Base-by-base conservation (phyloP, 2,113 vertebrate species). In the Oreochromis niloticus region DNA sequence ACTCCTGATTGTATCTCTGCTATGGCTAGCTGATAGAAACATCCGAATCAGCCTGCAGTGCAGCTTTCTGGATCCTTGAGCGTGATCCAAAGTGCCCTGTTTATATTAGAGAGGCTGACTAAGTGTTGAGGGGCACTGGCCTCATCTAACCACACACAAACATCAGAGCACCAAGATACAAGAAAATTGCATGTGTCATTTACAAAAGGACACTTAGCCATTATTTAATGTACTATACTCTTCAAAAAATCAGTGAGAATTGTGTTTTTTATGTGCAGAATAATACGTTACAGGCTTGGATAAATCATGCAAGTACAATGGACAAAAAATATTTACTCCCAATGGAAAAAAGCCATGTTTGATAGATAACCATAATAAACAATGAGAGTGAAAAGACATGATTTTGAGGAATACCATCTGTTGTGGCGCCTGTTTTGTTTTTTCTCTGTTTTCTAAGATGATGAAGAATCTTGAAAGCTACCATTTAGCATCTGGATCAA, bases 401-500 rank as follows among this genome's bases (percentile, higher is more conserved):
- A 83, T 84, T 87, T 75, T 27, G 12, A 50, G 46, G 81, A 80
- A 19, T 27, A 14, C 14, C 52, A 83, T 88, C 56, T 13, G 84
- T 82, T 52, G 46, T 4, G 19, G 24, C 3, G 57, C 24, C 68
- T 86, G 14, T 63, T 90, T 85, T 87, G 41, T 89, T 85, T 87
- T 90, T 73, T 34, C 19, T 90, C 27, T 52, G 84, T 73, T 87
- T 41, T 43, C 32, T 41, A 11, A 71, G 82, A 88, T 87, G 63
- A 91, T 84, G 61, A 84, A 87, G 66, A 87, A 56, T 73, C 59
- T n/a, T 36, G 66, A 84, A 91, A 7, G 41, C 86, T 82, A 90
- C 66, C 27, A 3, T 39, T 71, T 10, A 87, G 84, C 93, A 94
- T 94, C 91, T 93, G 90, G 90, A 92, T 91, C 81, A 80, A 54